A percentile compares a stretch with the other conserved stretches of the same genome.
Evolutionary conservation across 1,140 invertebrate genomes (phyloP).

Genomic region (Penaeus chinensis): DNA sequence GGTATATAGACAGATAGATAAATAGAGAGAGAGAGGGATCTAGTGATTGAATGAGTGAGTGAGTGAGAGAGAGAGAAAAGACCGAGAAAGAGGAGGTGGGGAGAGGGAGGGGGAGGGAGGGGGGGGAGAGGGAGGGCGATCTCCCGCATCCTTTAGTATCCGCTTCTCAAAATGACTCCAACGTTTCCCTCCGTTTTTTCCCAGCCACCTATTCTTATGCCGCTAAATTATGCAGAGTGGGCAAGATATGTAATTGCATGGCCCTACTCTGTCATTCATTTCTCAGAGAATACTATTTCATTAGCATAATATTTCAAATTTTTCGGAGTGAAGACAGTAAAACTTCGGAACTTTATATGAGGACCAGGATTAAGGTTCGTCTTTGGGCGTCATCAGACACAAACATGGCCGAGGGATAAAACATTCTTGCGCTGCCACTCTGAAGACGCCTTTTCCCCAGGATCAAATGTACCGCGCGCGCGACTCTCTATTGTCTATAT

Average conservation of each 20-base stretch:
- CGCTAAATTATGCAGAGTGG: slow-evolving; percentile 29
- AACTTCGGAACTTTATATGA: slow-evolving; percentile 45
- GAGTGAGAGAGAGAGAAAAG: neutral
- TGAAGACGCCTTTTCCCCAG: neutral
- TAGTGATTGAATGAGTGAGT: too few species aligned
- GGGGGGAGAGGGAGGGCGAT: neutral
- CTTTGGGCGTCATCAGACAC: slow-evolving; percentile 21
- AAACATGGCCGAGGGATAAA: slow-evolving; percentile 30
- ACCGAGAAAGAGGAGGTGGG: neutral
- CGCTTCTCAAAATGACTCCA: slow-evolving; percentile 19
- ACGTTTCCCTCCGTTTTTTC: slow-evolving; percentile 12
- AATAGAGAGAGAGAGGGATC: neutral
- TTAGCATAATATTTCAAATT: slow-evolving; percentile 59
- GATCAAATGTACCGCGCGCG: neutral
- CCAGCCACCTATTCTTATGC: slow-evolving; percentile 20
- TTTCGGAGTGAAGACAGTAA: slow-evolving; percentile 33
- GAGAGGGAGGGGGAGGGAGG: neutral
- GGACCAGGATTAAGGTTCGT: slow-evolving; percentile 39
- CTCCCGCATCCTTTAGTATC: neutral
- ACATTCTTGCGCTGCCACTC: slow-evolving; percentile 39
- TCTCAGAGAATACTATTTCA: slow-evolving; percentile 46
- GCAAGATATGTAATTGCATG: slow-evolving; percentile 34
- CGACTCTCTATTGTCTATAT: neutral
- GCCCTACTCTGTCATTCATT: slow-evolving; percentile 34
- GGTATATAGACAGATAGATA: neutral